Evolutionary conservation across 2,797 vertebrate genomes (phyloP), one percentile per base, ranked within the genome.

Genomic region (Hyperoplus immaculatus): DNA sequence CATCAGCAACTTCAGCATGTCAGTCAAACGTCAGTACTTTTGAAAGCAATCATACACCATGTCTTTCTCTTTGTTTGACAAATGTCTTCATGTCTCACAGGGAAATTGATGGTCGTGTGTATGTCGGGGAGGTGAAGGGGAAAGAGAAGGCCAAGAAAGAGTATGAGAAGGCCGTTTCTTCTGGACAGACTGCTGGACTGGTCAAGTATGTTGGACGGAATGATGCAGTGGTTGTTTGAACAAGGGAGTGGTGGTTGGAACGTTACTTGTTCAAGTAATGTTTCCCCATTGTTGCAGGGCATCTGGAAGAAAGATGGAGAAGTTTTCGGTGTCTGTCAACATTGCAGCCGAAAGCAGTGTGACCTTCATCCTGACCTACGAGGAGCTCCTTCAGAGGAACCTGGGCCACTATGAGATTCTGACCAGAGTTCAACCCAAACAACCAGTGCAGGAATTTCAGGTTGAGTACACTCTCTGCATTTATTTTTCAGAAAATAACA

Each of bases 1-100:
- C 92, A 98, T 99, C 92, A 95, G 95, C 83, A 97, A 97, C 93
- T 99, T 99, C 84, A 97, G 93, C 96, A 96, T 98, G 97, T 99
- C 69, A 78, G 97, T 95, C 5, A 46, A 90, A 93, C 39, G 87
- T 96, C 21, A n/a, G 6, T 3, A 14, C 5, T 41, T 66, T 5
- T 51, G 16, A 58, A 29, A 8, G 36, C 41, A 8, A 39, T 0
- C 41, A 10, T 8, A 4, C 5, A 51, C 3, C 6, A 0, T 7
- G 8, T 62, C 4, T 56, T 21, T 62, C 4, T 59, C 0, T 5
- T 0, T 2, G 2, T 60, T 12, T 77, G 4, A 75, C 6, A 47
- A 38, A 55, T 65, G 29, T 78, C 5, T 15, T 64, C 72, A 63
- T 80, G 61, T 16, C 71, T 82, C 75, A 46, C 84, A 99, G 97